Percentiles rank a stretch among this genome's conserved stretches.
Evolutionary conservation across 1,140 invertebrate genomes (phyloP).

Genomic region (Drosophila eugracilis): DNA sequence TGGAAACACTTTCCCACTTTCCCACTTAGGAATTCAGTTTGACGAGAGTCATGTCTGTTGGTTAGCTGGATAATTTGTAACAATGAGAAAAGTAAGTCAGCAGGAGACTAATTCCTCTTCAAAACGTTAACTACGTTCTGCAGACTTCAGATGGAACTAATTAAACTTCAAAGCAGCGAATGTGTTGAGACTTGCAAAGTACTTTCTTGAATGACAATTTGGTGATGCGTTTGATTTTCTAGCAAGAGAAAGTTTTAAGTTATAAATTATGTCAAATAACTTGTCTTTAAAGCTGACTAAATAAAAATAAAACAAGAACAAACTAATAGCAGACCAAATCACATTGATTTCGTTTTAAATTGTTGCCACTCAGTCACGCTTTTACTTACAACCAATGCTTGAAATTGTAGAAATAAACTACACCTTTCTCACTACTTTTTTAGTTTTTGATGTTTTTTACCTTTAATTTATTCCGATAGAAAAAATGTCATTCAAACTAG

Average conservation of each 20-base stretch:
- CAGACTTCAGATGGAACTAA: background rate
- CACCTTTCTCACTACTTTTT: too few species aligned
- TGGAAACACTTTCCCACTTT: conserved; percentile 21
- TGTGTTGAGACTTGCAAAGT: too few species aligned
- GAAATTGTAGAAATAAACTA: too few species aligned
- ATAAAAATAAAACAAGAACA: background rate
- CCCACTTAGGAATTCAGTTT: conserved; percentile 16
- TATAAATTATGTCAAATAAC: background rate
- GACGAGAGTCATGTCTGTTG: too few species aligned
- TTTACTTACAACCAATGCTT: too few species aligned
- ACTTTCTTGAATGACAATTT: background rate
- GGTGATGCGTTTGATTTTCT: background rate
- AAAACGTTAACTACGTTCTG: background rate
- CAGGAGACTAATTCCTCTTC: background rate
- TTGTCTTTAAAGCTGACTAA: background rate
- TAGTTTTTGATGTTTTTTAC: too few species aligned
- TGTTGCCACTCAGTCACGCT: background rate
- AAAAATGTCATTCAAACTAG: background rate
- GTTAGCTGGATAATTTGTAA: background rate
- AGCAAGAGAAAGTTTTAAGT: background rate
- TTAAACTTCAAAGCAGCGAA: background rate
- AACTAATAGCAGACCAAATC: background rate
- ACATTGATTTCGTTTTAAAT: too few species aligned
- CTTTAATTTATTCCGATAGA: background rate
- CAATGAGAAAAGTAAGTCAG: background rate